phyloP scores from a whole-genome alignment of 2,888 invertebrate genomes.

The Hypsopygia costalis region DNA sequence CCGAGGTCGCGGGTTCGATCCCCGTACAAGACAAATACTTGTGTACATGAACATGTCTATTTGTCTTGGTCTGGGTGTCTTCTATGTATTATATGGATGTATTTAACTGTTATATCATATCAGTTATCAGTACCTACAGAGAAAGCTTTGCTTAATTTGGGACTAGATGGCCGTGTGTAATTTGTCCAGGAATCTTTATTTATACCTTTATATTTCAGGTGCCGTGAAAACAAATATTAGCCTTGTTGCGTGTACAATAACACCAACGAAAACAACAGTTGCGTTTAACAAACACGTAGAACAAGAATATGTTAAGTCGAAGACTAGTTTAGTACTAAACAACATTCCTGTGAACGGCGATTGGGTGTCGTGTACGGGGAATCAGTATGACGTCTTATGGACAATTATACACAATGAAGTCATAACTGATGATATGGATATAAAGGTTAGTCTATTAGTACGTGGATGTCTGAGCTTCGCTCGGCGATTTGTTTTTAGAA shows the following conservation, averaged over 20 bases:
- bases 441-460: too few species aligned
- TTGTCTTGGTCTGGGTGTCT: too few species aligned
- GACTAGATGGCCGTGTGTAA: too few species aligned
- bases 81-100: too few species aligned
- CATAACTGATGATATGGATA: slow-evolving; percentile 34
- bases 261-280: slow-evolving; percentile 48
- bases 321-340: slow-evolving; percentile 43
- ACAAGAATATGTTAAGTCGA: slow-evolving; percentile 37
- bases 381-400: slow-evolving; percentile 73
- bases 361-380: slow-evolving; percentile 64
- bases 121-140: too few species aligned
- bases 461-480: too few species aligned
- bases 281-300: slow-evolving; percentile 61
- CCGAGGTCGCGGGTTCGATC: too few species aligned
- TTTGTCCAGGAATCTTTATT: too few species aligned
- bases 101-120: too few species aligned
- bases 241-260: slow-evolving; percentile 54
- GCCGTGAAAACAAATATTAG: slow-evolving; percentile 62
- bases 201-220: slow-evolving; percentile 35
- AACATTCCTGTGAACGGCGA: slow-evolving; percentile 38
- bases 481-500: slow-evolving; percentile 6
- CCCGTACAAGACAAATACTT: too few species aligned
- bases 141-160: too few species aligned
- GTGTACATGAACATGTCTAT: too few species aligned
- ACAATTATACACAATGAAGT: slow-evolving; percentile 43